These are phyloP conservation scores for Pangasius macronema DNA, from an alignment of 2,797 vertebrate species.

Conservation along the genomic window DNA sequence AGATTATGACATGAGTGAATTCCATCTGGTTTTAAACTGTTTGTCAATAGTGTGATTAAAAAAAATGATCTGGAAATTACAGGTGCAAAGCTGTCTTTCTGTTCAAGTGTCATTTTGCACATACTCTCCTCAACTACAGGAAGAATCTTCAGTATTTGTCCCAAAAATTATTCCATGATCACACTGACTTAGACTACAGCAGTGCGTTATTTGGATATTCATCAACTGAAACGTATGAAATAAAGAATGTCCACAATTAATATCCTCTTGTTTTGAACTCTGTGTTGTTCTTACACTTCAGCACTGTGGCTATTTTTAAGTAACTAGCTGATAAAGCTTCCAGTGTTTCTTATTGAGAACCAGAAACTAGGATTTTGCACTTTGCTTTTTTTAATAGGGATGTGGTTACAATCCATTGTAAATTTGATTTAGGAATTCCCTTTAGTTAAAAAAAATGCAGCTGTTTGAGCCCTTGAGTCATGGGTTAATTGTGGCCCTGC, in stretches of 20 bases:
- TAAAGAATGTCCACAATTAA: constrained; percentile 28
- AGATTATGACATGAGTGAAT: constrained; percentile 45
- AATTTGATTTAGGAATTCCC: background rate
- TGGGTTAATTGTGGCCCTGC: background rate
- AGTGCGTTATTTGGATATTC: constrained; percentile 10
- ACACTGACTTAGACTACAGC: background rate
- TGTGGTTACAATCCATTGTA: background rate
- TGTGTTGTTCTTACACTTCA: background rate
- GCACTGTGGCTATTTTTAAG: background rate
- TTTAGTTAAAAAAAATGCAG: background rate
- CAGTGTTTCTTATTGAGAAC: background rate
- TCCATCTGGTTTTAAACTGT: constrained; percentile 51
- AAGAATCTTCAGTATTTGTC: background rate
- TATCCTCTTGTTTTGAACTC: background rate
- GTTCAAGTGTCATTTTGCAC: constrained; percentile 27
- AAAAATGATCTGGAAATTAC: constrained; percentile 40
- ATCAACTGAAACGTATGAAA: constrained; percentile 37
- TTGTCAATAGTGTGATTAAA: constrained; percentile 54
- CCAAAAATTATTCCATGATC: background rate
- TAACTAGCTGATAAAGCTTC: too few species aligned
- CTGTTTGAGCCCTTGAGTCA: background rate
- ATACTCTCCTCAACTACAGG: constrained; percentile 1
- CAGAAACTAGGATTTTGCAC: background rate
- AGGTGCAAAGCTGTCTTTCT: constrained; percentile 18
- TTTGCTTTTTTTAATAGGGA: background rate